Base-by-base conservation (phyloP, 2,797 vertebrate species). In the Epinephelus coioides region DNA sequence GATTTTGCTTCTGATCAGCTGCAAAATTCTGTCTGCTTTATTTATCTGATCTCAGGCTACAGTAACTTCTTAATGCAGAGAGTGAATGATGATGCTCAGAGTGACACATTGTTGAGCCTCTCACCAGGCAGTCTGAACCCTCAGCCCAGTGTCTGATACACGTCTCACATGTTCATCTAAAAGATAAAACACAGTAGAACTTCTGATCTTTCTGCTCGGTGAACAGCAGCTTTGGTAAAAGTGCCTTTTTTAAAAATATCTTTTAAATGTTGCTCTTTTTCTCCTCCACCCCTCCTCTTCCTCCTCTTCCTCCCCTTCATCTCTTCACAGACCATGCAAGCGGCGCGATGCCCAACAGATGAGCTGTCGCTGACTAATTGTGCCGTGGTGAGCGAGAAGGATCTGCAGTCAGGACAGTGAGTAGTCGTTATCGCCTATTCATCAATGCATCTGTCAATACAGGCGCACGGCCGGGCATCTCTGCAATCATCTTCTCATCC, bases 281-380 rank as follows among this genome's bases (percentile, higher is more conserved):
- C 10, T 64, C 5, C 27, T 34, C 30, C 7, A 8, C 34, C 7
- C 34, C 7, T 8, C 34, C 34, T 34, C 34, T 34, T 34, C 34
- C 7, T 34, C 30, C 7, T 34, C 34, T 7, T 34, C 34, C 7
- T 34, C 34, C 34, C 9, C 21, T 47, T 13, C 19, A 44, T 73
- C 18, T 69, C 63, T 72, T 17, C 65, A 0, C 89, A 99, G 96
- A 89, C 94, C 19, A 99, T 99, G 98, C 97, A 97, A 93, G 98
- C 97, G 43, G 97, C 96, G 0, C 94, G 97, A 69, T 99, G 98
- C 92, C 98, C 98, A 47, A 99, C 98, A 1, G 98, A 99, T 17
- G 98, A 99, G 74, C 95, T 99, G 83, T 99, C 98, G 0, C 88
- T 99, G 84, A 98, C 96, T 71, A 99, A 99, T 87, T 99, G 98